phyloP scores from a whole-genome alignment of 37 sponge, comb jelly and placozoan genomes.

The Aplysina aerophoba region DNA sequence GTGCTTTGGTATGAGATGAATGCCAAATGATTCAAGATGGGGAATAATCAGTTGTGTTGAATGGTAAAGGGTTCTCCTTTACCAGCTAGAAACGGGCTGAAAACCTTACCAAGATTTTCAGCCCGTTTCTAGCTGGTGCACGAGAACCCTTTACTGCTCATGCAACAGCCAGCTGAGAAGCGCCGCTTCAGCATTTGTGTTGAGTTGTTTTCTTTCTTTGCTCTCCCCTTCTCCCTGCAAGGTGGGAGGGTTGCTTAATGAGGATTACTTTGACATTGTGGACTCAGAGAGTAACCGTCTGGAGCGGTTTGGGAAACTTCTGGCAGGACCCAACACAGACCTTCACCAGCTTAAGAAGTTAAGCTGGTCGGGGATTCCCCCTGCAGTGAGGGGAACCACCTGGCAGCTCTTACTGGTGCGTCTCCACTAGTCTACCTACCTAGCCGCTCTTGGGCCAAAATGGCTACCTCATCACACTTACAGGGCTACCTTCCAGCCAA shows the following conservation, averaged over 20 bases:
- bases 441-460: not conserved
- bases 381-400: conserved; percentile 77
- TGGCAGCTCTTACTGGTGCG: conserved; percentile 90
- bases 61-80: no score
- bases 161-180: no score
- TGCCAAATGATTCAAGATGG: no score
- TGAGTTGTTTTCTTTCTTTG: no score
- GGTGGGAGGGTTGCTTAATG: not conserved
- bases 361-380: conserved; percentile 89
- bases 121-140: no score
- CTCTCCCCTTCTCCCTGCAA: not conserved
- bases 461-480: no score
- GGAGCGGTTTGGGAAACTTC: conserved; percentile 84
- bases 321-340: conserved; percentile 89
- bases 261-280: conserved; percentile 55
- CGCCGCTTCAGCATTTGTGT: not conserved
- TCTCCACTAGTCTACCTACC: not conserved
- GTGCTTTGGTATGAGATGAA: no score
- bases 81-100: no score
- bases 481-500: conserved; percentile 96
- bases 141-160: no score
- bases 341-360: conserved; percentile 77
- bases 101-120: no score
- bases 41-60: no score
- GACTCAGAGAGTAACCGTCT: conserved; percentile 83